Evolutionary conservation across 2,888 invertebrate genomes (phyloP), one percentile per base, ranked within the genome.

Genomic region (Dynastes tityus): DNA sequence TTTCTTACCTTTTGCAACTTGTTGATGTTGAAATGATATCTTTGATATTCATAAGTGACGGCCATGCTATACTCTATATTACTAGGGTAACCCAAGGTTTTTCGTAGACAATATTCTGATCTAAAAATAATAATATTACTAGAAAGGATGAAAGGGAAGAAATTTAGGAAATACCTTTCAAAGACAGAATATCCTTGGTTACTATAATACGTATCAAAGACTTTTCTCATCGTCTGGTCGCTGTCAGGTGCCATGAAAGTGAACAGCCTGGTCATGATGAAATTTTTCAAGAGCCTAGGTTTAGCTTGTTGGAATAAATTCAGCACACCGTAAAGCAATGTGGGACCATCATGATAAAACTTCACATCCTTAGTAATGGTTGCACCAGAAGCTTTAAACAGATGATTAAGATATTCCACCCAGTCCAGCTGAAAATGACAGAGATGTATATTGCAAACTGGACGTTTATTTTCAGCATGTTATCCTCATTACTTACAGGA

Each of bases 61-160:
- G 89, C 88, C 79, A 87, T 85, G 79, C 87, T 88, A n/a, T 89
- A 81, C 9, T 85, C 85, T 2, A 85, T 81, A 65, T 82, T 76
- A 27, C 80, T 80, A 8, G 84, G 84, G 68, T 84, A 85, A 70
- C 88, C 88, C 27, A 87, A 81, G 11, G 88, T 82, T 83, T 88
- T 87, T 75, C 88, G 85, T 8, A 87, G 80, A 76, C 89, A 89
- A 81, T 89, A 89, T 73, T 88, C 84, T 78, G 83, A 82, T 79
- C 89, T 89, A 78, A 61, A 85, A 58, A 58, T 13, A 70, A 67
- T 11, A 45, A 45, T 45, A 45, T 45, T 45, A 2, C 11, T 8
- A 45, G 2, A 45, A 11, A 40, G 8, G 8, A 11, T 45, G 8
- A 45, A 45, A 8, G 45, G 2, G 11, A 45, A 45, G 11, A 11